Evolutionary conservation across 2,888 invertebrate genomes (phyloP).

Genomic region (Bellardia pandia): DNA sequence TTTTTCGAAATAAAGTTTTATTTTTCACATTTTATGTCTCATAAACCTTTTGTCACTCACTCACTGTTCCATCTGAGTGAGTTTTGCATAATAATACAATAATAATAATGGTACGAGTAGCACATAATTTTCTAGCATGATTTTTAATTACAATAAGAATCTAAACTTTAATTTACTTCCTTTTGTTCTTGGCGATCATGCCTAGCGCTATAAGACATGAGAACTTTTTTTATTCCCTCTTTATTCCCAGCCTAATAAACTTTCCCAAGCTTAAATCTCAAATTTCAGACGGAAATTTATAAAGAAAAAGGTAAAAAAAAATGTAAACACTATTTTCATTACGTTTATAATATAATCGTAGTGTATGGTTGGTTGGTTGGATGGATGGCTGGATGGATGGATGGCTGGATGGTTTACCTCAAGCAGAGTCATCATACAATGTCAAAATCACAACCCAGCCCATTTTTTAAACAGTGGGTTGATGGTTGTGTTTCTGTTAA

Average conservation of each 20-base stretch:
- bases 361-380: constrained; percentile 6
- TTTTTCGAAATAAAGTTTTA: constrained; percentile 7
- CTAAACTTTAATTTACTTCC: constrained; percentile 68
- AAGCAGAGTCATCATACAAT: constrained; percentile 46
- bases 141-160: constrained; percentile 55
- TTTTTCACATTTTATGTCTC: constrained; percentile 36
- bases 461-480: constrained; percentile 39
- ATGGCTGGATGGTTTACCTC: constrained; percentile 16
- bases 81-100: constrained; percentile 42
- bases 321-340: constrained; percentile 16
- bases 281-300: constrained; percentile 56
- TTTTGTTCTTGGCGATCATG: constrained; percentile 63
- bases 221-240: constrained; percentile 55
- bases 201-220: constrained; percentile 41
- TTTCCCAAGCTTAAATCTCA: constrained; percentile 50
- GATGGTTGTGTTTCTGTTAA: constrained; percentile 12
- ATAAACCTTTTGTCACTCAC: constrained; percentile 59
- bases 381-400: constrained; percentile 6
- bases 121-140: constrained; percentile 39
- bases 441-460: constrained; percentile 57
- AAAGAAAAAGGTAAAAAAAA: constrained; percentile 1
- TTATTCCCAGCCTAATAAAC: constrained; percentile 59
- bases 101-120: constrained; percentile 10
- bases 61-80: constrained; percentile 63
- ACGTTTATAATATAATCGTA: not conserved